Base-by-base conservation (phyloP, 30 jellyfish, hydroid and myxozoan genomes). In the Aurelia aurita region DNA sequence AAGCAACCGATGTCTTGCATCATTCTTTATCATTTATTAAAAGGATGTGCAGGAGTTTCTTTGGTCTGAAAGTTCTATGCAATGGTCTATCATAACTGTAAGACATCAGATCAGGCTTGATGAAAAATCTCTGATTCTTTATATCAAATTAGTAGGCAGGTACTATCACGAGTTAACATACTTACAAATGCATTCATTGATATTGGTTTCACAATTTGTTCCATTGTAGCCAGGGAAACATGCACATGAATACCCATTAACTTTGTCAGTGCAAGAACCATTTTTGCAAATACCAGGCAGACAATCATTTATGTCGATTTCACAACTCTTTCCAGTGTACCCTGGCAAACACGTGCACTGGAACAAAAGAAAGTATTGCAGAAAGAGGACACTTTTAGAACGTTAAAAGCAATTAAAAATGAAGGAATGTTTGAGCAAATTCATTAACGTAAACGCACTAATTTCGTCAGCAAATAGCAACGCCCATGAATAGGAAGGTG, bases 301-400 rank as follows among this genome's bases (percentile, higher is more conserved):
- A 46, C 97, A 89, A 18, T 89, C 97, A 58, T 89, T 89, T 58
- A 89, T 75, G 63, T 89, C 94, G 12, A 67, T 89, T 66, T 89
- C 84, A 67, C 97, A 89, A 76, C 88, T 76, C 34, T 74, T 80
- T 3, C 94, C 97, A 9, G 94, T 71, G 58, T 69, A 89, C 46
- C 97, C 97, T 20, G 93, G 87, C n/a, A 59, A 15, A 51, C 97
- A 89, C 11, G 82, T 81, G 83, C 97, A 89, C 94, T 80, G 47
- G 25, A 73, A 58, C 21, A 70, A 44, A 71, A 0, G 21, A 49
- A 53, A 10, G 14, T 0, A 39, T 39, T 39, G 5, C 0, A 31
- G 39, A 6, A 39, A 39, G 9, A 39, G 1, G 16, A 39, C 9
- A 39, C 12, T 8, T 39, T 39, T 39, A 39, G 2, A 39, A 9